Conservation (phyloP, 30 jellyfish, hydroid and myxozoan genomes). For the Nemopilema nomurai region DNA sequence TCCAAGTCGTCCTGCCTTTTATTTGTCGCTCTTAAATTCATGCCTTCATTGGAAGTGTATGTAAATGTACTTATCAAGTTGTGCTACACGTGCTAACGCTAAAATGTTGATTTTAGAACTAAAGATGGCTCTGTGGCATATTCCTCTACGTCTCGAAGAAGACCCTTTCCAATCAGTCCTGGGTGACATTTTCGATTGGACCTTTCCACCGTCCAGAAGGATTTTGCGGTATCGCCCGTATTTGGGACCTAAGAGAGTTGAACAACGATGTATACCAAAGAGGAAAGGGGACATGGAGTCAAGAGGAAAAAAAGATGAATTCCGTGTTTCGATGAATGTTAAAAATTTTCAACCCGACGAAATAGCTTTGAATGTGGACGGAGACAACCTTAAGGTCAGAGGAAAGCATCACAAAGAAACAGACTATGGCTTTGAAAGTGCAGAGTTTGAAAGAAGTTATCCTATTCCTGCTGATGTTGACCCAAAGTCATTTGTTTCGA, state of each 20-base stretch:
- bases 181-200: slow-evolving; percentile 4
- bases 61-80: too few species aligned
- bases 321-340: neutral
- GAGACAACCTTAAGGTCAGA: slow-evolving; percentile 30
- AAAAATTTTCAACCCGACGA: slow-evolving; percentile 20
- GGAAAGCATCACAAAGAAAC: slow-evolving; percentile 69
- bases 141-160: slow-evolving; percentile 15
- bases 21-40: too few species aligned
- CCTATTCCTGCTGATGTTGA: slow-evolving; percentile 63
- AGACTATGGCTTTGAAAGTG: slow-evolving; percentile 66
- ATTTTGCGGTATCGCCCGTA: neutral
- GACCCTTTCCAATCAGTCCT: neutral
- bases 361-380: slow-evolving; percentile 11
- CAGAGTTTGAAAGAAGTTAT: slow-evolving; percentile 69
- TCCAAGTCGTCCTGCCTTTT: too few species aligned
- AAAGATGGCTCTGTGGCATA: slow-evolving; percentile 24
- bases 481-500: slow-evolving; percentile 40
- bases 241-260: neutral
- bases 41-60: too few species aligned
- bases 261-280: neutral
- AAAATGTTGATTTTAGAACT: neutral
- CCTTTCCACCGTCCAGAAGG: neutral
- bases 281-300: neutral
- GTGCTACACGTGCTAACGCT: neutral
- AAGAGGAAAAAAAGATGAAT: neutral